phyloP scores from a whole-genome alignment of 92 coral and sea anemone genomes.

The Paramuricea clavata region DNA sequence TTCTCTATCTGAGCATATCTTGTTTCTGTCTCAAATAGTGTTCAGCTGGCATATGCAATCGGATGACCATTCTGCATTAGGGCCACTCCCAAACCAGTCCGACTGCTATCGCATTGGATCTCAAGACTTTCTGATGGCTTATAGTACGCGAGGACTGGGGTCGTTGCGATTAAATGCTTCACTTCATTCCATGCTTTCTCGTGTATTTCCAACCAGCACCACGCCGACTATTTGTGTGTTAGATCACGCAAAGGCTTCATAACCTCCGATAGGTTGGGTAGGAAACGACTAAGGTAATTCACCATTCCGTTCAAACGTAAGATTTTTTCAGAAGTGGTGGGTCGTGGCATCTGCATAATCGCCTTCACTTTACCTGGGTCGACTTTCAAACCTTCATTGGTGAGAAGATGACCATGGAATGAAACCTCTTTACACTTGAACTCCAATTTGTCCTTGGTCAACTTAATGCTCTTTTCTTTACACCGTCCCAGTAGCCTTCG shows the following conservation, averaged over 20 bases:
- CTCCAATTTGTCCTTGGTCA: not conserved
- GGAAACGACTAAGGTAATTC: not conserved
- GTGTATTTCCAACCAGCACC: conserved; percentile 29
- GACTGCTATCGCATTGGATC: conserved; percentile 70
- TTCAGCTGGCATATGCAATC: conserved; percentile 54
- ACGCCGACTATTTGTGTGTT: not conserved
- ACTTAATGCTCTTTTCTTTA: conserved; percentile 41
- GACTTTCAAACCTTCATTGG: not conserved
- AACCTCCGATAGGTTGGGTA: conserved; percentile 33
- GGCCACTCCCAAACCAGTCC: conserved; percentile 65
- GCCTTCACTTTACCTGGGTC: not conserved
- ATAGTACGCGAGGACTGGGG: conserved; percentile 61
- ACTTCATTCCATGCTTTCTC: conserved; percentile 46
- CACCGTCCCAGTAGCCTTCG: conserved; percentile 23
- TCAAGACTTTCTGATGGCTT: conserved; percentile 52
- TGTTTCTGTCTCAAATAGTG: conserved; percentile 28
- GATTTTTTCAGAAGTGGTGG: not conserved
- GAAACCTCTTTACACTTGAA: not conserved
- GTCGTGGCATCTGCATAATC: not conserved
- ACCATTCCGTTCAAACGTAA: conserved; percentile 13
- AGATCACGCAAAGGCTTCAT: conserved; percentile 52
- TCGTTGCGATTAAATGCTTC: conserved; percentile 48
- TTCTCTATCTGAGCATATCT: conserved; percentile 49
- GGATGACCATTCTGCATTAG: conserved; percentile 58
- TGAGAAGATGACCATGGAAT: conserved; percentile 8